Conservation (phyloP, 2,113 vertebrate species). For the Ahaetulla prasina region DNA sequence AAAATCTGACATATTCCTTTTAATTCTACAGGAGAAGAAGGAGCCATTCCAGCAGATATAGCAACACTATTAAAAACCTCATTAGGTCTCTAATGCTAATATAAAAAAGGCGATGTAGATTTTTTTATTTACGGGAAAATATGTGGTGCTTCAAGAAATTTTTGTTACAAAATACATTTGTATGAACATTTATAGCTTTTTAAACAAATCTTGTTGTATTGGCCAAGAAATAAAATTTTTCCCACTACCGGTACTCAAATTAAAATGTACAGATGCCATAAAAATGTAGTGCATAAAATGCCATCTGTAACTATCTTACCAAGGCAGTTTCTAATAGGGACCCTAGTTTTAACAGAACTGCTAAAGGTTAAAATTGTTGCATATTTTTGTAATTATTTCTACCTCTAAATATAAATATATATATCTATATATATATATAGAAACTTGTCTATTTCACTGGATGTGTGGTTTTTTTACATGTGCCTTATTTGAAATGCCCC, state of each 20-base stretch:
- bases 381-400: slow-evolving; percentile 85
- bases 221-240: slow-evolving; percentile 63
- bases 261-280: slow-evolving; percentile 43
- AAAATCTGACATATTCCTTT: slow-evolving; percentile 6
- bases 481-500: slow-evolving; percentile 74
- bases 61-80: slow-evolving; percentile 90
- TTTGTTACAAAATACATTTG: slow-evolving; percentile 58
- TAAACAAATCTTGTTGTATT: slow-evolving; percentile 66
- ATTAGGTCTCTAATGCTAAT: slow-evolving; percentile 80
- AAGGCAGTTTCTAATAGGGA: slow-evolving; percentile 66
- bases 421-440: slow-evolving; percentile 58
- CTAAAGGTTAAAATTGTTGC: slow-evolving; percentile 73
- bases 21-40: slow-evolving; percentile 77
- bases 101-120: slow-evolving; percentile 18
- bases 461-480: slow-evolving; percentile 74
- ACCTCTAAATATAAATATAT: slow-evolving; percentile 69
- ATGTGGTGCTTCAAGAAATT: slow-evolving; percentile 59
- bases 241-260: slow-evolving; percentile 38
- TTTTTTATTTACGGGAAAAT: slow-evolving; percentile 41
- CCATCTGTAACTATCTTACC: slow-evolving; percentile 59
- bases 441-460: slow-evolving; percentile 75
- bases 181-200: slow-evolving; percentile 71
- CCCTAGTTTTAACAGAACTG: slow-evolving; percentile 69
- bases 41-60: slow-evolving; percentile 85
- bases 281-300: slow-evolving; percentile 56